These are phyloP conservation scores for Tragelaphus oryx DNA, from an alignment of 2,797 vertebrate species.

Conservation along the genomic window DNA sequence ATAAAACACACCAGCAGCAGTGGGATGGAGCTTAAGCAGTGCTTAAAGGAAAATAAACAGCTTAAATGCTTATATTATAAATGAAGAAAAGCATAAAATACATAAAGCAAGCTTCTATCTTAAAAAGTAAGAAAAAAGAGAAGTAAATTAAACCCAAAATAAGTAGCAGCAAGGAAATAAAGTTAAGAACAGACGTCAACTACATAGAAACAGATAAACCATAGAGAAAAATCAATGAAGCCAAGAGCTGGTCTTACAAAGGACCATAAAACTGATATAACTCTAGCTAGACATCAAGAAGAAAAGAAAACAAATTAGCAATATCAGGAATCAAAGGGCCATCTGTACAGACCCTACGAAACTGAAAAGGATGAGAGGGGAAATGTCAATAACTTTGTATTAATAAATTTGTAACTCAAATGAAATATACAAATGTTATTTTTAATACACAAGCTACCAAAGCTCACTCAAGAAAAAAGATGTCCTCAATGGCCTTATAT, in stretches of 20 bases:
- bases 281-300: background rate
- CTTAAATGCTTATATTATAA: background rate
- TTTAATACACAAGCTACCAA: background rate
- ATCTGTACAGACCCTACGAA: background rate
- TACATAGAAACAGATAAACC: background rate
- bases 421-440: background rate
- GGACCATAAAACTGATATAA: background rate
- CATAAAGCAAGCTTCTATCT: background rate
- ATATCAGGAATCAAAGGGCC: background rate
- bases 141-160: background rate
- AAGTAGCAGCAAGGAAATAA: background rate
- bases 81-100: background rate
- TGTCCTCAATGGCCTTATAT: background rate
- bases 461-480: background rate
- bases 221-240: background rate
- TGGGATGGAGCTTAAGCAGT: background rate
- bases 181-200: background rate
- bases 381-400: background rate
- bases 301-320: background rate
- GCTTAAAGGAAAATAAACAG: background rate
- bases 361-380: background rate
- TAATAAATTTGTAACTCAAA: background rate
- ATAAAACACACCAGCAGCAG: background rate
- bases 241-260: background rate
- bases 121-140: background rate